phyloP scores from a whole-genome alignment of 2,113 vertebrate species.

The Chascanopsetta lugubris region DNA sequence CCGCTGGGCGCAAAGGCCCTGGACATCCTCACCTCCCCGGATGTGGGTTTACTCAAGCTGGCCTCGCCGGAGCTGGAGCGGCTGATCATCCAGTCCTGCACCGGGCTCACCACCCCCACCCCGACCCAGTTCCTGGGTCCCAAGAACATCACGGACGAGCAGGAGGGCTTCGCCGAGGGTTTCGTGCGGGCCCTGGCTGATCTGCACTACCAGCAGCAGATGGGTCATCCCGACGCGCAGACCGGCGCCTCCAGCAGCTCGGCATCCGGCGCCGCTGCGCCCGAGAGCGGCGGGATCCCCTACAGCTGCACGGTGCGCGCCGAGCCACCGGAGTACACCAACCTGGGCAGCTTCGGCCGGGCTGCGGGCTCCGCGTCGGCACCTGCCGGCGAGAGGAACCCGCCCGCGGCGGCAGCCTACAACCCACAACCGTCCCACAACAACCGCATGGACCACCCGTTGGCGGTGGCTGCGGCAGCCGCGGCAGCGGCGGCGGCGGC shows the following conservation, averaged over 20 bases:
- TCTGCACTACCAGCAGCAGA: slow-evolving; percentile 88
- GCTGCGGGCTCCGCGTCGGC: slow-evolving; percentile 76
- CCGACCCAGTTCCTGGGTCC: slow-evolving; percentile 86
- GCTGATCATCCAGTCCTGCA: slow-evolving; percentile 96
- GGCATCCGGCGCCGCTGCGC: slow-evolving; percentile 66
- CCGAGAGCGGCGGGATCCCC: slow-evolving; percentile 74
- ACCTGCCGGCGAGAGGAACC: slow-evolving; percentile 70
- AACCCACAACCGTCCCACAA: slow-evolving; percentile 73
- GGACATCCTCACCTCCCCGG: slow-evolving; percentile 92
- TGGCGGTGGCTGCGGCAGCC: slow-evolving; percentile 70
- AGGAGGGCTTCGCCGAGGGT: slow-evolving; percentile 79
- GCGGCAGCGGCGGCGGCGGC: too few relatives aligned
- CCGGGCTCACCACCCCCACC: slow-evolving; percentile 92
- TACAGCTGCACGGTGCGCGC: slow-evolving; percentile 84
- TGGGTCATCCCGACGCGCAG: slow-evolving; percentile 82
- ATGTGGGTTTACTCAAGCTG: slow-evolving; percentile 93
- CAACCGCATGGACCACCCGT: slow-evolving; percentile 84
- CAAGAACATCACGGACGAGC: slow-evolving; percentile 79
- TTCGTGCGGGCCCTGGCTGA: slow-evolving; percentile 77
- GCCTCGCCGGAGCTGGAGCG: slow-evolving; percentile 95
- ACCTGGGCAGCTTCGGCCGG: slow-evolving; percentile 89
- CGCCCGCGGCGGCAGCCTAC: slow-evolving; percentile 71
- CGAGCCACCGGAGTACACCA: slow-evolving; percentile 93
- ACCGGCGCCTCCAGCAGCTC: slow-evolving; percentile 54
- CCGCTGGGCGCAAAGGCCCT: slow-evolving; percentile 90